Conservation (phyloP, 2,113 vertebrate genomes). For the Eulemur macaco region DNA sequence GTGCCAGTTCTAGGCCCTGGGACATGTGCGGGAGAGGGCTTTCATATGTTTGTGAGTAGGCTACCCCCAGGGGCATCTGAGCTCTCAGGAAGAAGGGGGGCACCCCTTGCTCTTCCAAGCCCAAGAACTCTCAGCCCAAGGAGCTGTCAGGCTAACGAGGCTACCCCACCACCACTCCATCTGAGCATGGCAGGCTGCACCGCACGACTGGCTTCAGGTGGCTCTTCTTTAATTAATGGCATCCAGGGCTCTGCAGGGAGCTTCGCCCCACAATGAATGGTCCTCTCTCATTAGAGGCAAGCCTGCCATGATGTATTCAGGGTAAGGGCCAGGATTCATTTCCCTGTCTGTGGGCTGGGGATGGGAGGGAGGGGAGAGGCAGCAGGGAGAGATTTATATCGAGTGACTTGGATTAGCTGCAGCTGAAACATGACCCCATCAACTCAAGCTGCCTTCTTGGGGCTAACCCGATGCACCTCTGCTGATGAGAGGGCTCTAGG, state of each 20-base stretch:
- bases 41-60: background rate
- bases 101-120: slow-evolving; percentile 1
- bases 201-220: slow-evolving; percentile 86
- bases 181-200: slow-evolving; percentile 85
- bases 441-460: slow-evolving; percentile 87
- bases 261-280: slow-evolving; percentile 88
- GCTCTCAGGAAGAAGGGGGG: background rate
- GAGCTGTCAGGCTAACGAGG: slow-evolving; percentile 85
- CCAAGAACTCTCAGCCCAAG: slow-evolving; percentile 76
- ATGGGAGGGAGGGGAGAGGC: slow-evolving; percentile 69
- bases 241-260: slow-evolving; percentile 86
- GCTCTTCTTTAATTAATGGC: slow-evolving; percentile 89
- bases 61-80: background rate
- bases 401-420: slow-evolving; percentile 88
- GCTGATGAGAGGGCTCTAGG: slow-evolving; percentile 71
- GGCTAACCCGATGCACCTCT: slow-evolving; percentile 81
- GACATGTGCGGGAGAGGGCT: background rate
- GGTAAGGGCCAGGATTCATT: slow-evolving; percentile 85
- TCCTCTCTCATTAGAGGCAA: slow-evolving; percentile 88
- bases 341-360: slow-evolving; percentile 83
- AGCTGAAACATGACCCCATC: slow-evolving; percentile 85
- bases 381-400: slow-evolving; percentile 84
- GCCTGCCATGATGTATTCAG: slow-evolving; percentile 88
- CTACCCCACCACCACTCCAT: slow-evolving; percentile 82
- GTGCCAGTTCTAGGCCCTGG: background rate